These are phyloP conservation scores for Bostrychus sinensis DNA, from an alignment of 2,113 vertebrate species.

Conservation along the genomic window DNA sequence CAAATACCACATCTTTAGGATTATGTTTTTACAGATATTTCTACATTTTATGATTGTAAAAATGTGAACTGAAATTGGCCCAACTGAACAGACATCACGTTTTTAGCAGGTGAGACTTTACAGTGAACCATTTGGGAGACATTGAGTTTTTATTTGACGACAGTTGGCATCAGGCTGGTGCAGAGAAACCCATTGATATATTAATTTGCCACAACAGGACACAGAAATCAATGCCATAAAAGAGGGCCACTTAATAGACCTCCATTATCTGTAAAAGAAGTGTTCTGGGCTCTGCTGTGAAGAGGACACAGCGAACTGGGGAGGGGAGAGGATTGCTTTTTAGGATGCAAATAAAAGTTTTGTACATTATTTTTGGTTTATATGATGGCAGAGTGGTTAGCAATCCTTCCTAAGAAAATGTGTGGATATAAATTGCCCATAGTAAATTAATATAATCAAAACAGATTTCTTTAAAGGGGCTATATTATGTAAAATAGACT, in stretches of 20 bases:
- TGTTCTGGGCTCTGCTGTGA: slow-evolving; percentile 40
- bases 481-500: too few relatives aligned
- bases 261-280: slow-evolving; percentile 65
- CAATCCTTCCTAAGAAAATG: too few relatives aligned
- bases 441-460: too few relatives aligned
- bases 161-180: slow-evolving; percentile 54
- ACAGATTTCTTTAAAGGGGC: too few relatives aligned
- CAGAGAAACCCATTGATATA: slow-evolving; percentile 66
- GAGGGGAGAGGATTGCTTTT: slow-evolving; percentile 7
- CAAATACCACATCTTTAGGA: too few relatives aligned
- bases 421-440: too few relatives aligned
- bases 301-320: slow-evolving; percentile 44
- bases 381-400: too few relatives aligned
- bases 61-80: background rate
- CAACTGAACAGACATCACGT: background rate
- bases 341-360: background rate
- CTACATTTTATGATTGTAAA: background rate
- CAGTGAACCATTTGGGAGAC: slow-evolving; percentile 61
- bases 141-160: slow-evolving; percentile 47
- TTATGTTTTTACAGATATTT: too few relatives aligned
- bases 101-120: slow-evolving; percentile 8
- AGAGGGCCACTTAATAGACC: slow-evolving; percentile 71
- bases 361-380: background rate
- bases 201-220: slow-evolving; percentile 64
- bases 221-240: slow-evolving; percentile 71